Base-by-base conservation (phyloP, 2,113 vertebrate species). In the Oncorhynchus nerka region DNA sequence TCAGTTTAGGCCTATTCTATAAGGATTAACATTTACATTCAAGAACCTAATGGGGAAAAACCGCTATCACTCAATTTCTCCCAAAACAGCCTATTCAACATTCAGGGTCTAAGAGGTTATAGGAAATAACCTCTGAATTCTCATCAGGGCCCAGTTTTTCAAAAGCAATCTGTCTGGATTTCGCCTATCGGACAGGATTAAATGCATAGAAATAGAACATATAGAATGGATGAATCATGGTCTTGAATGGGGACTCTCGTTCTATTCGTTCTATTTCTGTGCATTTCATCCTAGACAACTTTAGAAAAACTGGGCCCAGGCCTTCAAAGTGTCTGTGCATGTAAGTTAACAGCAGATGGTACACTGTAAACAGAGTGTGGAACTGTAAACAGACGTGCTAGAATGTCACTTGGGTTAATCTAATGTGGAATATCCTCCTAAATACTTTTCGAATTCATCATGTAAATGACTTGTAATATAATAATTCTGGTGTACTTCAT, bases 81-180 rank as follows among this genome's bases (percentile, higher is more conserved):
- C 55, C 13, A 74, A 79, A 85, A 77, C 57, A 55, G 78, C 80
- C 48, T 55, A 78, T 75, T 80, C 72, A 78, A 30, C 39, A 72
- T 66, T 73, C 76, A 80, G 82, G 72, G 67, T 85, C 78, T 78
- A 22, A 16, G 77, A 85, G 71, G 73, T 79, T 82, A 67, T 9
- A 32, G 19, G 19, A 75, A 78, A 75, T 70, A 70, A 61, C 49
- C 69, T 72, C 49, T 32, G 65, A 49, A 70, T 70, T 34, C 5
- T 68, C 32, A 34, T 19, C 51, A 55, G 51, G 13, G 39, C 9
- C 39, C 39, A 45, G 39, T 11, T 45, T 45, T 11, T 45, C 39
- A 45, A 45, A 45, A 3, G 39, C 9, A 11, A 45, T 45, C 39
- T 11, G 39, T 45, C 39, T 45, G 39, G 39, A 45, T 45, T 45